Percentiles rank a stretch among this genome's conserved stretches.
phyloP scores from a whole-genome alignment of 2,797 vertebrate genomes.

The Melanotaenia trifasciata region DNA sequence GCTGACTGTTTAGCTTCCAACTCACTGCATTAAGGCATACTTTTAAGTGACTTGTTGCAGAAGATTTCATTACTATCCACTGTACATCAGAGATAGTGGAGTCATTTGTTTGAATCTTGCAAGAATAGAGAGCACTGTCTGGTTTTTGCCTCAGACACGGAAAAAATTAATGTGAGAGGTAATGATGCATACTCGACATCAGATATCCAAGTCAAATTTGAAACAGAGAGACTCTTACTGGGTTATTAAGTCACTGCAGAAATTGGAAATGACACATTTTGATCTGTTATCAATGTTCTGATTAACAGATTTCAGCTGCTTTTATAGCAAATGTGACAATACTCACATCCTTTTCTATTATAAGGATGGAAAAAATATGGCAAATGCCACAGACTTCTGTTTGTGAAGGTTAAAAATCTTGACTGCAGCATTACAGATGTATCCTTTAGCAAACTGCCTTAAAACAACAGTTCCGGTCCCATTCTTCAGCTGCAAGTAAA shows the following conservation, averaged over 20 bases:
- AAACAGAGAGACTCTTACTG: slow-evolving; percentile 30
- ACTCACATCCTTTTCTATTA: not conserved
- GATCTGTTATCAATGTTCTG: slow-evolving; percentile 5
- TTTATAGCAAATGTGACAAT: not conserved
- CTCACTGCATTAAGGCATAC: not conserved
- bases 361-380: not conserved
- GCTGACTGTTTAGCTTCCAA: not conserved
- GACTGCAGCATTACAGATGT: not conserved
- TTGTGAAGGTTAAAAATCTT: not conserved
- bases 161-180: slow-evolving; percentile 54
- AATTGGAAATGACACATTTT: slow-evolving; percentile 5
- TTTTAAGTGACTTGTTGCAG: not conserved
- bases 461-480: not conserved
- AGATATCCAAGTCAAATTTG: slow-evolving; percentile 35
- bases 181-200: slow-evolving; percentile 46
- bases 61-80: slow-evolving; percentile 13
- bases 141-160: slow-evolving; percentile 52
- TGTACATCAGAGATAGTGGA: slow-evolving; percentile 23
- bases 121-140: slow-evolving; percentile 61
- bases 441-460: not conserved
- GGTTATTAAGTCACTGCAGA: slow-evolving; percentile 6
- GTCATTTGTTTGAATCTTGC: slow-evolving; percentile 49
- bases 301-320: not conserved
- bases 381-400: not conserved
- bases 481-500: not conserved